Evolutionary conservation across 2,797 vertebrate genomes (phyloP).

Genomic region (Hoplostethus atlanticus): DNA sequence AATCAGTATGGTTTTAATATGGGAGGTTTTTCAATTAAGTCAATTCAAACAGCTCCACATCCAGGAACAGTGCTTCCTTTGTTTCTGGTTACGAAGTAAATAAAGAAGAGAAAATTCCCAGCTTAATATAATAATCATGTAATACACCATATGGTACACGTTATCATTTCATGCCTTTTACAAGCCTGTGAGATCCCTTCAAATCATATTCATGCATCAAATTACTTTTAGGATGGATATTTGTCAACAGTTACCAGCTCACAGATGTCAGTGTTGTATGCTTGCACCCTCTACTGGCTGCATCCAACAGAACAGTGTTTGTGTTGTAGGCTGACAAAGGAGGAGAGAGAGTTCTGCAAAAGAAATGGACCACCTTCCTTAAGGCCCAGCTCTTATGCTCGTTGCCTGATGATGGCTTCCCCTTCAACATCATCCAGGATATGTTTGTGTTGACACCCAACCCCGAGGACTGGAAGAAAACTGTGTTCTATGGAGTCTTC

Average conservation of each 20-base stretch:
- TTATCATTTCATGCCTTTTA: conserved; percentile 52
- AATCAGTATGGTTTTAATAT: conserved; percentile 43
- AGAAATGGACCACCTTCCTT: conserved; percentile 97
- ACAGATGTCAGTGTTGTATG: conserved; percentile 35
- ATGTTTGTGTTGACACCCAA: conserved; percentile 93
- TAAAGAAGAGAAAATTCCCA: conserved; percentile 9
- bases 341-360: conserved; percentile 96
- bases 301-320: conserved; percentile 6
- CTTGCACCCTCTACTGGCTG: conserved; percentile 68
- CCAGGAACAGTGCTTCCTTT: conserved; percentile 1
- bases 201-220: conserved; percentile 29
- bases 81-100: conserved; percentile 23
- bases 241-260: neutral
- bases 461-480: conserved; percentile 87
- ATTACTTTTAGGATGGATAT: neutral
- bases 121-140: neutral
- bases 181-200: conserved; percentile 43
- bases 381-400: conserved; percentile 96
- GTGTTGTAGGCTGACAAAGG: conserved; percentile 91
- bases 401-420: conserved; percentile 92
- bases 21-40: conserved; percentile 33
- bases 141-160: conserved; percentile 18
- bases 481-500: conserved; percentile 95
- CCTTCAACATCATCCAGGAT: conserved; percentile 97
- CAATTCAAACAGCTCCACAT: conserved; percentile 38